phyloP scores from a whole-genome alignment of 2,797 vertebrate genomes.

The Galaxias olidus region DNA sequence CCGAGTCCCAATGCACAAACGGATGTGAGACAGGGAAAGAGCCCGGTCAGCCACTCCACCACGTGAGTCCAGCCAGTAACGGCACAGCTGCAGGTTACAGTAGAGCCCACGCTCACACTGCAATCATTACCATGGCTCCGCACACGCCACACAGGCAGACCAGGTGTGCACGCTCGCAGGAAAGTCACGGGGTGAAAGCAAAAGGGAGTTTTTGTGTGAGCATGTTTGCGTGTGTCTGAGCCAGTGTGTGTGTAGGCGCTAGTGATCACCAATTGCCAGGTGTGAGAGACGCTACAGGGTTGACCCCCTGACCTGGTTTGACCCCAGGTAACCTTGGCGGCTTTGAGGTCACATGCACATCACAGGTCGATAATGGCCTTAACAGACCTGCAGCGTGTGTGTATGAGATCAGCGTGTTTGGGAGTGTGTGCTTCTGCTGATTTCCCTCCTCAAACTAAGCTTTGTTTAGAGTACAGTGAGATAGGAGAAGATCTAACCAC shows the following conservation, averaged over 20 bases:
- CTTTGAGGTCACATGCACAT: conserved; percentile 45
- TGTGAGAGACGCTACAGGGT: conserved; percentile 25
- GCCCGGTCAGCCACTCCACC: neutral
- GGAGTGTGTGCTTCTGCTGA: too few relatives aligned
- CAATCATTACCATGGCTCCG: conserved; percentile 48
- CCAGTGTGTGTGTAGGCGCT: conserved; percentile 7
- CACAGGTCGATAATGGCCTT: conserved; percentile 51
- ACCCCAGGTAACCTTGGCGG: conserved; percentile 42
- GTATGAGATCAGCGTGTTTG: neutral
- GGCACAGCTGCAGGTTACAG: conserved; percentile 41
- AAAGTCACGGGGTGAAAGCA: too few relatives aligned
- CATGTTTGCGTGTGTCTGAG: conserved; percentile 8
- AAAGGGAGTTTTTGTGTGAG: neutral
- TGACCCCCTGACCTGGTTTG: conserved; percentile 38
- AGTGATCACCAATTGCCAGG: conserved; percentile 29
- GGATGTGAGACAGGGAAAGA: neutral
- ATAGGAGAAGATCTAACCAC: too few relatives aligned
- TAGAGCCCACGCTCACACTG: conserved; percentile 39
- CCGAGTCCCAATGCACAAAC: neutral
- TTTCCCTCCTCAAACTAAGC: neutral
- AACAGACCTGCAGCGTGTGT: conserved; percentile 29
- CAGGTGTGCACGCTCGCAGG: conserved; percentile 48
- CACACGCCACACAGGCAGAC: conserved; percentile 40
- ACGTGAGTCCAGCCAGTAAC: neutral
- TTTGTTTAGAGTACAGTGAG: neutral